These are phyloP conservation scores for Pandion haliaetus DNA, from an alignment of 2,113 vertebrate genomes.

Conservation along the genomic window DNA sequence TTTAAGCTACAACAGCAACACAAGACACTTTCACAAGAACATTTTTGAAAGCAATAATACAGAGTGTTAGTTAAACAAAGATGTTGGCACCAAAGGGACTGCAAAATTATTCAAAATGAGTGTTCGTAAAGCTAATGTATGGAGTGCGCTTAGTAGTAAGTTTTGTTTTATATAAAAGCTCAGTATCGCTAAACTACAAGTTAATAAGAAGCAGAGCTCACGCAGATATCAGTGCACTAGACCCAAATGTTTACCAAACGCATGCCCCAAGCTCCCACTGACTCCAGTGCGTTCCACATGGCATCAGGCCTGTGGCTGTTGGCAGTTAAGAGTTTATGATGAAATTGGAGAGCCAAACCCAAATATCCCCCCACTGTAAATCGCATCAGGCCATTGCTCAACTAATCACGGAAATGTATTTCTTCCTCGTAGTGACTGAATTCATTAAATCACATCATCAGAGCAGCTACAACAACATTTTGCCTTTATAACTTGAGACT, in stretches of 20 bases:
- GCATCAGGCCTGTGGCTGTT: neutral
- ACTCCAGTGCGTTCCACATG: rapidly evolving
- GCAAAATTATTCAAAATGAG: conserved; percentile 65
- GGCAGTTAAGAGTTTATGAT: neutral
- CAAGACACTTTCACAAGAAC: conserved; percentile 75
- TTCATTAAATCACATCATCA: neutral
- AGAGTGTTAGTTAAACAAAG: conserved; percentile 76
- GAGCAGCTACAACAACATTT: neutral
- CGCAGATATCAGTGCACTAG: neutral
- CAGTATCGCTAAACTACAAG: neutral
- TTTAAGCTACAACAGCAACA: conserved; percentile 66
- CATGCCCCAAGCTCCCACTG: neutral
- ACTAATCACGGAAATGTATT: neutral
- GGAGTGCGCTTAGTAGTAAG: conserved; percentile 11
- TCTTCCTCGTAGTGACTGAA: neutral
- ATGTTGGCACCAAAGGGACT: conserved; percentile 66
- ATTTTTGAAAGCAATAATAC: conserved; percentile 73
- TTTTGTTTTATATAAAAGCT: conserved; percentile 26
- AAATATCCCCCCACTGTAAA: neutral
- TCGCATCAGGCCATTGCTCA: neutral
- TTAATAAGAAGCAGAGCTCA: neutral
- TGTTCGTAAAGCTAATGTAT: conserved; percentile 42
- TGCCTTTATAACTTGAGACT: neutral
- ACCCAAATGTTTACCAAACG: neutral
- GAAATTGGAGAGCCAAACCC: neutral